These are phyloP conservation scores for Perccottus glenii DNA, from an alignment of 2,113 vertebrate genomes.

Conservation along the genomic window DNA sequence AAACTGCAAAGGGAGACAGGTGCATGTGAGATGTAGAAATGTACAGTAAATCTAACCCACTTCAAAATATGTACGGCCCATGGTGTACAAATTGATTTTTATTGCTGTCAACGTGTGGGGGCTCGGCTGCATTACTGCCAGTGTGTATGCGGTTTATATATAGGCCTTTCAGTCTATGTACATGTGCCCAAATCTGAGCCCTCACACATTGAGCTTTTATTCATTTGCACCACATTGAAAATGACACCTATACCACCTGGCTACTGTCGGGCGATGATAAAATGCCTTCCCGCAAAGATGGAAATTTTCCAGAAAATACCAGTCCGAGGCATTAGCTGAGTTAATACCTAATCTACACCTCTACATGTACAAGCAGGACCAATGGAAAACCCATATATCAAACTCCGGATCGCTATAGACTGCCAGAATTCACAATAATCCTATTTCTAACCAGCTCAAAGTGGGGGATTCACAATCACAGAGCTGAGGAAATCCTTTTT, in stretches of 20 bases:
- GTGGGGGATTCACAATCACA: constrained; percentile 43
- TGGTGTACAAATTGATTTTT: neutral
- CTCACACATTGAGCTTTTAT: constrained; percentile 25
- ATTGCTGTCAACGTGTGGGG: neutral
- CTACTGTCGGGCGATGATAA: constrained; percentile 60
- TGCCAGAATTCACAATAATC: constrained; percentile 54
- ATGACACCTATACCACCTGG: constrained; percentile 54
- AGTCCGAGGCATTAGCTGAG: constrained; percentile 36
- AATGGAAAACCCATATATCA: constrained; percentile 55
- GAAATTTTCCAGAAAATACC: constrained; percentile 47
- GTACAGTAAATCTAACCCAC: neutral
- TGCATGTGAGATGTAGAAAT: neutral
- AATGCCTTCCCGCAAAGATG: constrained; percentile 47
- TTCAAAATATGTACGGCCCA: neutral
- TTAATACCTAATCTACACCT: constrained; percentile 56
- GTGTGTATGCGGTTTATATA: constrained; percentile 18
- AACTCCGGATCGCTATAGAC: constrained; percentile 40
- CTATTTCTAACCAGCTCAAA: constrained; percentile 52
- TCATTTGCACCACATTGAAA: constrained; percentile 41
- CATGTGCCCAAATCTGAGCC: constrained; percentile 21
- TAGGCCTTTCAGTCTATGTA: constrained; percentile 10
- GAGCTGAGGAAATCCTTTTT: constrained; percentile 32
- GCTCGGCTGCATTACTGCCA: constrained; percentile 1
- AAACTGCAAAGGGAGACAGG: neutral
- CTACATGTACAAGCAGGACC: constrained; percentile 34